phyloP scores from a whole-genome alignment of 2,888 invertebrate species.

The Calliphora vomitoria region DNA sequence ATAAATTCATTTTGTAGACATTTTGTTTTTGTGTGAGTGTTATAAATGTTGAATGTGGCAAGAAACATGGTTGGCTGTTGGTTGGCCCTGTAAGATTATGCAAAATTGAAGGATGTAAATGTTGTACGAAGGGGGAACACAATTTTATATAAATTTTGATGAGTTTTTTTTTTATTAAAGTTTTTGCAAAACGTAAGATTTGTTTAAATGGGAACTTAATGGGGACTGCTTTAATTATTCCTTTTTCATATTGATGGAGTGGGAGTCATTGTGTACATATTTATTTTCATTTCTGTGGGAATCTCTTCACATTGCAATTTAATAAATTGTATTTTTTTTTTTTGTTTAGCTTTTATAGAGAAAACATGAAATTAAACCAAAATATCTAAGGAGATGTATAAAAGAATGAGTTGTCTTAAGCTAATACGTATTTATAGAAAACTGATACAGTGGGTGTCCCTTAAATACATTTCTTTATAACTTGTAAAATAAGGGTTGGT shows the following conservation, averaged over 20 bases:
- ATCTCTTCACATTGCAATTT: slow-evolving; percentile 76
- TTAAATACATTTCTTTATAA: too few species aligned
- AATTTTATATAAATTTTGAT: slow-evolving; percentile 40
- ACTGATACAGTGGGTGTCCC: too few species aligned
- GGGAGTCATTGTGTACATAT: slow-evolving; percentile 38
- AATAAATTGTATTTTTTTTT: slow-evolving; percentile 76
- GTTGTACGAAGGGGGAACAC: neutral
- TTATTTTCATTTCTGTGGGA: slow-evolving; percentile 65
- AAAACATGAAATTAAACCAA: too few species aligned
- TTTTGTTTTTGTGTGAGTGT: slow-evolving; percentile 55
- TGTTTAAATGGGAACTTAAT: slow-evolving; percentile 14
- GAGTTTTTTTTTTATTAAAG: slow-evolving; percentile 11
- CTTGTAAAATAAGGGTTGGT: too few species aligned
- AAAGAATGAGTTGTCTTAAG: too few species aligned
- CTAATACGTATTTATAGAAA: too few species aligned
- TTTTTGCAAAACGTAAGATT: slow-evolving; percentile 38
- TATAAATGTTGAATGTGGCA: slow-evolving; percentile 46
- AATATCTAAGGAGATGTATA: too few species aligned
- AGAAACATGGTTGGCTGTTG: slow-evolving; percentile 55
- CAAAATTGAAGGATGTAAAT: slow-evolving; percentile 49
- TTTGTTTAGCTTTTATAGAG: too few species aligned
- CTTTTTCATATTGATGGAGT: slow-evolving; percentile 51
- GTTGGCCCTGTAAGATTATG: slow-evolving; percentile 36
- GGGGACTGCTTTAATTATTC: slow-evolving; percentile 57
- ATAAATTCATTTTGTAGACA: slow-evolving; percentile 72